Evolutionary conservation across 2,113 vertebrate genomes (phyloP).

Genomic region (Potamarius usumacintae): DNA sequence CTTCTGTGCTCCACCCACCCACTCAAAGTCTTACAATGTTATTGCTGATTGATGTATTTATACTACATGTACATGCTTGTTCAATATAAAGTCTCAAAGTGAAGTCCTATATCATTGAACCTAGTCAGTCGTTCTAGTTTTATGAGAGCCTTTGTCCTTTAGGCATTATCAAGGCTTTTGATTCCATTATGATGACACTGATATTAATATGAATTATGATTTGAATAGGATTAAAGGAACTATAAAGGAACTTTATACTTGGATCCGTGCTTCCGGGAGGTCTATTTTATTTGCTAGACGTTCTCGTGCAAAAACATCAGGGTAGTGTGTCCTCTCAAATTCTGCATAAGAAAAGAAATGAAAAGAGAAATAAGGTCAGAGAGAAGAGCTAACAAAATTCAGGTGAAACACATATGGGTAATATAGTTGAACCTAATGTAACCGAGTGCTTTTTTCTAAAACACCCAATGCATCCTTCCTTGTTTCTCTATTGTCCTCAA

Average conservation of each 20-base stretch:
- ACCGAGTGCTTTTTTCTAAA: not conserved
- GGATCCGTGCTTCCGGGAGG: conserved; percentile 82
- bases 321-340: conserved; percentile 85
- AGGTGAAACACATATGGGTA: not conserved
- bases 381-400: not conserved
- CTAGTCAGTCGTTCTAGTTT: not conserved
- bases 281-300: conserved; percentile 83
- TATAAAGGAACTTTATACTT: conserved; percentile 63
- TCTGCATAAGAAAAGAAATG: conserved; percentile 65
- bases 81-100: not conserved
- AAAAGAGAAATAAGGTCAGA: conserved; percentile 16
- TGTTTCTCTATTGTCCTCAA: not conserved
- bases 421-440: not conserved
- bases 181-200: not conserved
- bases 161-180: not conserved
- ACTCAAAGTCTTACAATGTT: no score
- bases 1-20: no score
- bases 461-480: no score
- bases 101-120: not conserved
- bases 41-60: no score
- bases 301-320: conserved; percentile 83
- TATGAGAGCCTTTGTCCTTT: not conserved
- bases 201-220: not conserved
- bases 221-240: not conserved
- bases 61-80: not conserved